Evolutionary conservation across 1,140 invertebrate genomes (phyloP).

Genomic region (Atta cephalotes): DNA sequence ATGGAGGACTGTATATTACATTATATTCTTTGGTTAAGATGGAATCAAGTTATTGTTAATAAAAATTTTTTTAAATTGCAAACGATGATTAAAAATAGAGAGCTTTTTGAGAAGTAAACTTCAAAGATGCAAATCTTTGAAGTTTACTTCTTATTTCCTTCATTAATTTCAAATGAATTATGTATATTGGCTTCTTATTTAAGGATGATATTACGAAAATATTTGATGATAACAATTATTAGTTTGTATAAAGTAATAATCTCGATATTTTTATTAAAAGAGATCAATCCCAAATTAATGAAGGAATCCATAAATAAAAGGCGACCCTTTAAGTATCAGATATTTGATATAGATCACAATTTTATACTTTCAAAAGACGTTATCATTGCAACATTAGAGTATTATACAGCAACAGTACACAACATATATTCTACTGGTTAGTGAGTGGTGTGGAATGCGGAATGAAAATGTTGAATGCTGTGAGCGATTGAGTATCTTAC

Average conservation of each 20-base stretch:
- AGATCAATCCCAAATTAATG: not conserved
- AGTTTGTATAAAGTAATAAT: not conserved
- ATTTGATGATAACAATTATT: not conserved
- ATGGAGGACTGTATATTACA: not conserved
- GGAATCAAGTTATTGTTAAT: not conserved
- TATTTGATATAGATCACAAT: not conserved
- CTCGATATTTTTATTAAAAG: not conserved
- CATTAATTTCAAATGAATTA: not conserved
- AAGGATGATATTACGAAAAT: not conserved
- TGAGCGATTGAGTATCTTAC: conserved; percentile 45
- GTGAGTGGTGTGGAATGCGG: not conserved
- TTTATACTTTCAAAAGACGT: conserved; percentile 8
- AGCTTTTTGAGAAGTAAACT: not conserved
- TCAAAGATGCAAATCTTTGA: not conserved
- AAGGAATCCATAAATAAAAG: not conserved
- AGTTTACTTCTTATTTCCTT: not conserved
- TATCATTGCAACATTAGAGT: conserved; percentile 5
- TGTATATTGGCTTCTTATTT: not conserved
- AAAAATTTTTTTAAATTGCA: not conserved
- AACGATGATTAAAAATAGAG: not conserved
- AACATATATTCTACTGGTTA: conserved; percentile 13
- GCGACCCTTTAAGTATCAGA: too few relatives aligned
- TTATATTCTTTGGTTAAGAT: not conserved
- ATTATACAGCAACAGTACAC: not conserved
- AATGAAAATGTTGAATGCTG: conserved; percentile 31